Evolutionary conservation across 37 sponge, comb jelly and placozoan species (phyloP).

Genomic region (Halichondria panicea): DNA sequence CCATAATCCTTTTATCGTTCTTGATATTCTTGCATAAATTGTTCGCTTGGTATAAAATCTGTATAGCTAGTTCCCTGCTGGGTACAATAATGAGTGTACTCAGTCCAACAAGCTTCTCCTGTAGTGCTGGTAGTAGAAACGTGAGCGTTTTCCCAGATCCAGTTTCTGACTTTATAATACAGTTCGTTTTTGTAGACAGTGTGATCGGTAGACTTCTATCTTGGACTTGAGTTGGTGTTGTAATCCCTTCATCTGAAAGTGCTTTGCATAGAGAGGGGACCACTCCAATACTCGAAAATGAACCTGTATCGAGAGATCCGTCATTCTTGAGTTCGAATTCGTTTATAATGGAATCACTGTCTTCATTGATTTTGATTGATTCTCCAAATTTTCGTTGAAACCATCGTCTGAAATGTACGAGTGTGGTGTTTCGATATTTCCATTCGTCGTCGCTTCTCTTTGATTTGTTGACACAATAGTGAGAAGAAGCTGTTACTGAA

Average conservation of each 20-base stretch:
- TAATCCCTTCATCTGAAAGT: slow-evolving; percentile 31
- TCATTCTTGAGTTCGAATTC: too few species aligned
- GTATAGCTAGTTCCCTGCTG: slow-evolving; percentile 61
- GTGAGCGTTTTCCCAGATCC: slow-evolving; percentile 68
- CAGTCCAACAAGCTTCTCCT: slow-evolving; percentile 34
- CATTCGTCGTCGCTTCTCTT: too few species aligned
- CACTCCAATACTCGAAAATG: slow-evolving; percentile 47
- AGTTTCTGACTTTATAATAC: slow-evolving; percentile 64
- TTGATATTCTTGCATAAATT: slow-evolving; percentile 11
- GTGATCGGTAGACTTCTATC: slow-evolving; percentile 36
- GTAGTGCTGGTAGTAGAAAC: slow-evolving; percentile 69
- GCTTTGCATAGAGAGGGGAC: slow-evolving; percentile 1
- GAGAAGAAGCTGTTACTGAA: too few species aligned
- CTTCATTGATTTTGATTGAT: too few species aligned
- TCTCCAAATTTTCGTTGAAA: background rate
- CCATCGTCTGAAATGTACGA: background rate
- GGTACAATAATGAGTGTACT: slow-evolving; percentile 51
- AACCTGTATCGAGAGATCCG: too few species aligned
- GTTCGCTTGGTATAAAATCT: slow-evolving; percentile 28
- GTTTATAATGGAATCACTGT: too few species aligned
- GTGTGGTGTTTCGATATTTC: background rate
- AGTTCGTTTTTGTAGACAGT: background rate
- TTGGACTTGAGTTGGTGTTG: slow-evolving; percentile 48
- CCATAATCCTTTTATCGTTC: slow-evolving; percentile 7
- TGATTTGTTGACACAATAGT: too few species aligned